Conservation (phyloP, 64 coral and sea anemone genomes). For the Catalaphyllia jardinei region DNA sequence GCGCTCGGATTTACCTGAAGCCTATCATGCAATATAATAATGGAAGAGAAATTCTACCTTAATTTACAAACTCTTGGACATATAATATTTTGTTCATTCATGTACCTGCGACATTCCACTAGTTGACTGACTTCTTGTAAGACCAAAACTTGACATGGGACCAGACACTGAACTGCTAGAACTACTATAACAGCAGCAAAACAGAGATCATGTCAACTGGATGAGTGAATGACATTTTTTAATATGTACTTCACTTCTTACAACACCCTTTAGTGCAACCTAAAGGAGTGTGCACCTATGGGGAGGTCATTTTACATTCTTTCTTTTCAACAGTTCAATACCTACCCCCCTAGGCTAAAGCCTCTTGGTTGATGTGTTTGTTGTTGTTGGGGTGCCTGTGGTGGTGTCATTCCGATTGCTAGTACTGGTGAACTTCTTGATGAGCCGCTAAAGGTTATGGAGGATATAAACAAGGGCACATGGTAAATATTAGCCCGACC, state of each 20-base stretch:
- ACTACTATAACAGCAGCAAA: slow-evolving; percentile 7
- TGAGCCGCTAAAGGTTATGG: slow-evolving; percentile 36
- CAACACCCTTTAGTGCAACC: no score
- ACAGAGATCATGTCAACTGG: no score
- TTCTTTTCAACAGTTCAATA: background rate
- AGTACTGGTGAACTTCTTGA: slow-evolving; percentile 78
- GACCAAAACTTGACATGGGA: slow-evolving; percentile 66
- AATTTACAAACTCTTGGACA: background rate
- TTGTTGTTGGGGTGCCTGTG: slow-evolving; percentile 59
- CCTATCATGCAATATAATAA: no score
- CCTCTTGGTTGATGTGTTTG: slow-evolving; percentile 70
- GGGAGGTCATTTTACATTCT: background rate
- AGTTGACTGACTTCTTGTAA: slow-evolving; percentile 84
- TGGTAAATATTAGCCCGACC: background rate
- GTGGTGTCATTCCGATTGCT: slow-evolving; percentile 58
- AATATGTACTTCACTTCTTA: no score
- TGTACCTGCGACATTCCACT: slow-evolving; percentile 78
- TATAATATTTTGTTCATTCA: background rate
- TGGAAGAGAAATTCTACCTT: no score
- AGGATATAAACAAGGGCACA: slow-evolving; percentile 32
- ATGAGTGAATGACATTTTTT: no score
- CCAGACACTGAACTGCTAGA: slow-evolving; percentile 51
- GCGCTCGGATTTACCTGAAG: no score
- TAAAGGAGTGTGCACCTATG: no score
- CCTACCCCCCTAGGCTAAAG: slow-evolving; percentile 56